phyloP scores from a whole-genome alignment of 2,888 invertebrate genomes.

The Morpho achilles region DNA sequence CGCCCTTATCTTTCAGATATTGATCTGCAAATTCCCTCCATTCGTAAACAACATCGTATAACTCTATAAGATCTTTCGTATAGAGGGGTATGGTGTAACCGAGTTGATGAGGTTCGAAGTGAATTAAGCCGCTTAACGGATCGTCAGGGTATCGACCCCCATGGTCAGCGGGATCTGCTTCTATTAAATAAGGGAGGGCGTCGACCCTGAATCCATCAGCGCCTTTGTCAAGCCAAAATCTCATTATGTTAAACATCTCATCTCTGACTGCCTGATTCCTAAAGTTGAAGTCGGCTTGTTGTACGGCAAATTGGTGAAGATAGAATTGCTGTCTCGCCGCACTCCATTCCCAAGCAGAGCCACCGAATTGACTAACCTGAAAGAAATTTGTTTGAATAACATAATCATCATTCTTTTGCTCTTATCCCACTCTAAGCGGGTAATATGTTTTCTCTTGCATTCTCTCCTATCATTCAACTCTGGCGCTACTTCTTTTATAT shows the following conservation, averaged over 20 bases:
- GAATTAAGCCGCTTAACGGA: constrained; percentile 60
- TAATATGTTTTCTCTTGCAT: too few species aligned
- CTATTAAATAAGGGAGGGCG: constrained; percentile 80
- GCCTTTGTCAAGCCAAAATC: constrained; percentile 87
- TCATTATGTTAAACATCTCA: constrained; percentile 80
- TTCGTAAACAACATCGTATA: constrained; percentile 75
- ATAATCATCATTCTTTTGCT: background rate
- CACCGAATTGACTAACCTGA: constrained; percentile 78
- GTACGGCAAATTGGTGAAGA: constrained; percentile 81
- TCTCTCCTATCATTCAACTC: too few species aligned
- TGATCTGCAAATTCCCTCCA: constrained; percentile 79
- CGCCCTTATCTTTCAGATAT: constrained; percentile 55
- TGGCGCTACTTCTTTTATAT: too few species aligned
- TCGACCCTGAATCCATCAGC: constrained; percentile 88
- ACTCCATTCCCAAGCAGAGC: constrained; percentile 85
- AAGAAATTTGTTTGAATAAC: constrained; percentile 6
- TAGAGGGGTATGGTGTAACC: constrained; percentile 80
- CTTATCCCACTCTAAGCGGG: too few species aligned
- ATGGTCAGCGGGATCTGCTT: constrained; percentile 64
- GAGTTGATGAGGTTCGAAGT: constrained; percentile 70
- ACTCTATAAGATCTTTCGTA: constrained; percentile 80
- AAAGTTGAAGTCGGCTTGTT: constrained; percentile 85
- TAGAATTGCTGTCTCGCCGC: constrained; percentile 81
- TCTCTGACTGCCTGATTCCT: constrained; percentile 76
- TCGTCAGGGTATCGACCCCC: constrained; percentile 70